A percentile compares a stretch with the other conserved stretches of the same genome.
phyloP scores from a whole-genome alignment of 2,888 invertebrate species.

The Papilio elwesi region DNA sequence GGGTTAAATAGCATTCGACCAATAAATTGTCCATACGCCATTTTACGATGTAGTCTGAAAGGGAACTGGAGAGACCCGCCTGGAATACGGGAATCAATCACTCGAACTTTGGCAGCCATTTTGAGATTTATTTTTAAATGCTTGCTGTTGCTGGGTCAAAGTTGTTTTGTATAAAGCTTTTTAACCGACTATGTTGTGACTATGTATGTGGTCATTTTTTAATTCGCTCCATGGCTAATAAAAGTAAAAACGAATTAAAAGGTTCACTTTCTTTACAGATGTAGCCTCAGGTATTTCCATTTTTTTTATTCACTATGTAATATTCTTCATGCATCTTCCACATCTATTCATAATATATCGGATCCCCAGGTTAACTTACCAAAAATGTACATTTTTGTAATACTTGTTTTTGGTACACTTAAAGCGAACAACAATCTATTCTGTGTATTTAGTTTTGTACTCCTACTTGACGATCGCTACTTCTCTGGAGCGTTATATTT shows the following conservation, averaged over 20 bases:
- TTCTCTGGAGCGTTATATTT: conserved; percentile 8
- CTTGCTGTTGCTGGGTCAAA: conserved; percentile 15
- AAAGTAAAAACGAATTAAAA: too few relatives aligned
- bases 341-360: too few relatives aligned
- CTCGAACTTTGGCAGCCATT: conserved; percentile 53
- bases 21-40: conserved; percentile 79
- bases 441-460: not conserved
- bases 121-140: conserved; percentile 48
- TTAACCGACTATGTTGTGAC: not conserved
- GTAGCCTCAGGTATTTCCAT: too few relatives aligned
- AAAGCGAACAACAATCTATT: not conserved
- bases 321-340: too few relatives aligned
- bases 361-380: too few relatives aligned
- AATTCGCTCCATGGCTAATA: not conserved
- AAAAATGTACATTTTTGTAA: not conserved
- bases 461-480: not conserved
- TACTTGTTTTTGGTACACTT: too few relatives aligned
- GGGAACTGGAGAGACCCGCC: conserved; percentile 62
- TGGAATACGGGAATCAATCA: conserved; percentile 56
- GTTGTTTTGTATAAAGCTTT: conserved; percentile 20
- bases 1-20: conserved; percentile 73
- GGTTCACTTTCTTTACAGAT: too few relatives aligned
- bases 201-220: not conserved
- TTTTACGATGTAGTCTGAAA: conserved; percentile 76
- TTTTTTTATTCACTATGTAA: too few relatives aligned